These are phyloP conservation scores for Apocrypta bakeri DNA, from an alignment of 1,140 invertebrate species.

Conservation along the genomic window DNA sequence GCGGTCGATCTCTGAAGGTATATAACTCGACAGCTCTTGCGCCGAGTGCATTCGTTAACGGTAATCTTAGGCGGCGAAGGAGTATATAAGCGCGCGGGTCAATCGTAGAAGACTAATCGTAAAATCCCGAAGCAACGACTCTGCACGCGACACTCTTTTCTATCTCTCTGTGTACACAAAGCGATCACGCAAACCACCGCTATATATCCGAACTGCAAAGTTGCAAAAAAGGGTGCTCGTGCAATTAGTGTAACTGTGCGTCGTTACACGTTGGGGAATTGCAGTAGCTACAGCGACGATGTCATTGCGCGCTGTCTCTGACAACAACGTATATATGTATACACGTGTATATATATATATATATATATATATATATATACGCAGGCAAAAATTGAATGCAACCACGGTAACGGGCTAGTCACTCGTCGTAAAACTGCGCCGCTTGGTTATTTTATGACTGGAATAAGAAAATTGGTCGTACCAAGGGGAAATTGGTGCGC, in stretches of 20 bases:
- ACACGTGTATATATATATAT: no score
- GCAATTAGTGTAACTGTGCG: slow-evolving; percentile 23
- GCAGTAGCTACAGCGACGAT: neutral
- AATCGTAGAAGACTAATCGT: slow-evolving; percentile 39
- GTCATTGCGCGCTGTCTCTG: neutral
- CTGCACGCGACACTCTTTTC: slow-evolving; percentile 21
- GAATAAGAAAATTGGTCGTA: slow-evolving; percentile 34
- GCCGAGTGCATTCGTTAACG: neutral
- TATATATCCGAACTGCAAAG: neutral
- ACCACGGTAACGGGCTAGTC: neutral
- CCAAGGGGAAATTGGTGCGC: neutral
- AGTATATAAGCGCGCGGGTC: neutral
- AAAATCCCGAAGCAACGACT: slow-evolving; percentile 29
- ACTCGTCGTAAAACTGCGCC: slow-evolving; percentile 21
- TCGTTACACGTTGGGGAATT: neutral
- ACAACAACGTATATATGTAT: neutral
- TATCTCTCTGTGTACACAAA: neutral
- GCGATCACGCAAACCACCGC: slow-evolving; percentile 21
- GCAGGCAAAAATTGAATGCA: neutral
- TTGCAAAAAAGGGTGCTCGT: neutral
- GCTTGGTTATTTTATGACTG: slow-evolving; percentile 25
- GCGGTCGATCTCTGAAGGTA: neutral
- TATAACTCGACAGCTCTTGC: neutral
- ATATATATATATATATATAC: slow-evolving; percentile 3
- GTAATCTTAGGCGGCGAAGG: neutral